Percentiles rank a stretch among this genome's conserved stretches.
phyloP scores from a whole-genome alignment of 2,888 invertebrate genomes.

The Cheilosia vulpina region DNA sequence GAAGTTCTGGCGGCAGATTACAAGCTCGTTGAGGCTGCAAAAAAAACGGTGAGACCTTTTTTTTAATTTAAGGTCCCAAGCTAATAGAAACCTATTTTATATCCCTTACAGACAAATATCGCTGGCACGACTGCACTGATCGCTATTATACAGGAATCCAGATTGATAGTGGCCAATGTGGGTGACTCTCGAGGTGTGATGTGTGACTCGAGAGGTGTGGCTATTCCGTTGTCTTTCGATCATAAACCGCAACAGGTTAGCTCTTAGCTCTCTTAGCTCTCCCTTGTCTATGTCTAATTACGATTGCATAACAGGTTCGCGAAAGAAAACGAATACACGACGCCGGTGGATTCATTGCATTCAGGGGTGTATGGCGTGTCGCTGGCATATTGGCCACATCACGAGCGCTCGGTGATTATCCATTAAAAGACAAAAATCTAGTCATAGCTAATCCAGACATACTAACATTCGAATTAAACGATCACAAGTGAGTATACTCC shows the following conservation, averaged over 20 bases:
- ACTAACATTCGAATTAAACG: constrained; percentile 93
- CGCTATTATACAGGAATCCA: constrained; percentile 92
- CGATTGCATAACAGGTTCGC: constrained; percentile 86
- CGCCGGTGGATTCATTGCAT: constrained; percentile 97
- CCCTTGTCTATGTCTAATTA: neutral
- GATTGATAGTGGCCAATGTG: constrained; percentile 96
- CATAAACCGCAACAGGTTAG: constrained; percentile 97
- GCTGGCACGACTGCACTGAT: constrained; percentile 96
- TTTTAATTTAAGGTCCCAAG: neutral
- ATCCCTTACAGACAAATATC: constrained; percentile 85
- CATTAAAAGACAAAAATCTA: constrained; percentile 95
- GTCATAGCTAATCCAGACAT: constrained; percentile 98
- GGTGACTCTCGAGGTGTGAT: constrained; percentile 98
- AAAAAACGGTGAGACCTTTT: constrained; percentile 85
- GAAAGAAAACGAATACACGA: constrained; percentile 96
- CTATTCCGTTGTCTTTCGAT: constrained; percentile 96
- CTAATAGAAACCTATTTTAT: neutral
- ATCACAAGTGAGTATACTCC: constrained; percentile 86
- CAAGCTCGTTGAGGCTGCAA: constrained; percentile 91
- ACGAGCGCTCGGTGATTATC: constrained; percentile 97
- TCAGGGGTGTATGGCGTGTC: constrained; percentile 98
- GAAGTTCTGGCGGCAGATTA: constrained; percentile 94
- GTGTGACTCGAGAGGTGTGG: constrained; percentile 95
- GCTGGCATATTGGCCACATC: constrained; percentile 97
- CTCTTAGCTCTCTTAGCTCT: too few species aligned